Base-by-base conservation (phyloP, 2,797 vertebrate species). In the Peromyscus melanophrys region DNA sequence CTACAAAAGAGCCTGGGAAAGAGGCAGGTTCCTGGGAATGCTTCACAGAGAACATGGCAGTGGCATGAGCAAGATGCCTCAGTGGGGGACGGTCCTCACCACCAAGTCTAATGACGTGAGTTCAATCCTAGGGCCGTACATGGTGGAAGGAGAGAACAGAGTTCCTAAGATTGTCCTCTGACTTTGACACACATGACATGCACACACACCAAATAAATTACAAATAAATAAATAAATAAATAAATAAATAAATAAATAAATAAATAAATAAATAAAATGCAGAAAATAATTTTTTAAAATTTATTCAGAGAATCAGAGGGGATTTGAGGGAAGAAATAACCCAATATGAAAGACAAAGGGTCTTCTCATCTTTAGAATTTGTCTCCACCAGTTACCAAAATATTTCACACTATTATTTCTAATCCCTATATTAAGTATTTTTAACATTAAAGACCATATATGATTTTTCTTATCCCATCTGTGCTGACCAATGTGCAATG, bases 31-130 rank as follows among this genome's bases (percentile, higher is more conserved):
- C 2, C 49, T 16, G 27, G 65, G 37, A 67, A n/a, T 67, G 71
- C 65, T 49, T 55, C 34, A 3, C 0, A 52, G n/a, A 63, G 16
- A 0, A 4, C 6, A 16, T 49, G 46, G 21, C 67, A 4, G 1
- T 67, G 81, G 25, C 10, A 63, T 16, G 34, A 67, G 34, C 11
- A 37, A 69, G 84, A 71, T 17, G 34, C 7, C 84, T 17, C 8
- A 55, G 34, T 3, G 49, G 46, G n/a, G 6, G 6, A 52, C 1
- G 7, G 31, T 69, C 31, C 0, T 52, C 46, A 69, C 21, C 12
- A 69, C 34, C 21, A n/a, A 52, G 23, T 52, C 46, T 52, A 52
- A 52, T 67, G 4, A 52, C 12, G 0, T 37, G 31, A 69, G 83
- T 69, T 23, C 63, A 67, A 86, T n/a, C 43, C 6, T 84, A 19